These are phyloP conservation scores for Scrobipalpa costella DNA, from an alignment of 2,888 invertebrate genomes.

Conservation along the genomic window DNA sequence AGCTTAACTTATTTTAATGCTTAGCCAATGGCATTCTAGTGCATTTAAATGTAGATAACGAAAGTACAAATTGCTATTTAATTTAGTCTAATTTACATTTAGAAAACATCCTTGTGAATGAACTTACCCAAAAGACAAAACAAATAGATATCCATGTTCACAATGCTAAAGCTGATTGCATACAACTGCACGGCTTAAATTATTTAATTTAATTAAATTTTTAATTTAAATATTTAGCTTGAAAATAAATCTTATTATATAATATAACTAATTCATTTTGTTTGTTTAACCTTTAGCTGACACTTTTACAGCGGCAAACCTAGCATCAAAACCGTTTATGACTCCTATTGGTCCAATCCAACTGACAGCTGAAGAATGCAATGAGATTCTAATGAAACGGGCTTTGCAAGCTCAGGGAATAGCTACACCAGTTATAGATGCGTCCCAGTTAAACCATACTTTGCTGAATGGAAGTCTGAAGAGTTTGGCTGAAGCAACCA, in stretches of 20 bases:
- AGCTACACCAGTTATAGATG: slow-evolving; percentile 73
- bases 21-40: too few relatives aligned
- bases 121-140: too few relatives aligned
- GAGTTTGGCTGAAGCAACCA: slow-evolving; percentile 63
- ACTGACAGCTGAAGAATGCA: slow-evolving; percentile 88
- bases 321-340: slow-evolving; percentile 83
- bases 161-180: too few relatives aligned
- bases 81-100: too few relatives aligned
- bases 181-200: too few relatives aligned
- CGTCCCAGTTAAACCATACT: slow-evolving; percentile 72
- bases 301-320: slow-evolving; percentile 62
- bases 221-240: too few relatives aligned
- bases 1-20: too few relatives aligned
- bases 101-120: too few relatives aligned
- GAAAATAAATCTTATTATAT: neutral
- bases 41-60: too few relatives aligned
- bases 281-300: neutral
- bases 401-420: slow-evolving; percentile 85
- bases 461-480: slow-evolving; percentile 70
- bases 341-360: slow-evolving; percentile 87
- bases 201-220: too few relatives aligned
- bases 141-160: too few relatives aligned
- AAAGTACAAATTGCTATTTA: neutral
- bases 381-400: slow-evolving; percentile 88
- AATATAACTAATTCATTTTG: neutral